phyloP scores from a whole-genome alignment of 2,888 invertebrate genomes.

The Leptogaster cylindrica region DNA sequence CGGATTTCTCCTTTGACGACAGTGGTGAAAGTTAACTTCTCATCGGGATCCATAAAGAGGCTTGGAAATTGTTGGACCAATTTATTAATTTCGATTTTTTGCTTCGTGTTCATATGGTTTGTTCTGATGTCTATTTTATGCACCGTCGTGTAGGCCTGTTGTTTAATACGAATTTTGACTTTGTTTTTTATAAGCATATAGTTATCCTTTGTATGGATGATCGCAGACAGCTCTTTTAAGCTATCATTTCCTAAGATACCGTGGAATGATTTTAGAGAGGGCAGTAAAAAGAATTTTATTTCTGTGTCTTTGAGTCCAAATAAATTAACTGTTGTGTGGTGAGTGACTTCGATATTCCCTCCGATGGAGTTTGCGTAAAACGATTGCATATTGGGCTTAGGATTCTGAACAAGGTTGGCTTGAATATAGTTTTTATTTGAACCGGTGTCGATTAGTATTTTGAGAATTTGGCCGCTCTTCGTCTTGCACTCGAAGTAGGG shows the following conservation, averaged over 20 bases:
- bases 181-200: neutral
- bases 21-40: constrained; percentile 5
- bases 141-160: neutral
- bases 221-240: too few relatives aligned
- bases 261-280: too few relatives aligned
- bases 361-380: constrained; percentile 42
- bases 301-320: neutral
- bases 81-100: neutral
- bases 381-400: constrained; percentile 33
- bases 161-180: neutral
- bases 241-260: too few relatives aligned
- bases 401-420: constrained; percentile 25
- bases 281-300: neutral
- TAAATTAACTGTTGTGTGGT: constrained; percentile 38
- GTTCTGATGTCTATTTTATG: constrained; percentile 1
- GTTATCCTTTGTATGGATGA: constrained; percentile 2
- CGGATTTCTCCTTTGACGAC: constrained; percentile 24
- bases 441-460: constrained; percentile 41
- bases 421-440: too few relatives aligned
- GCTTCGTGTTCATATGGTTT: neutral
- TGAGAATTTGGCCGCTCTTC: constrained; percentile 37
- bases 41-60: constrained; percentile 7
- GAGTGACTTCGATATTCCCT: too few relatives aligned
- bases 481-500: constrained; percentile 36
- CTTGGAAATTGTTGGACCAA: neutral